These are phyloP conservation scores for Cheirogaleus major DNA, from an alignment of 2,797 vertebrate species.

Conservation along the genomic window DNA sequence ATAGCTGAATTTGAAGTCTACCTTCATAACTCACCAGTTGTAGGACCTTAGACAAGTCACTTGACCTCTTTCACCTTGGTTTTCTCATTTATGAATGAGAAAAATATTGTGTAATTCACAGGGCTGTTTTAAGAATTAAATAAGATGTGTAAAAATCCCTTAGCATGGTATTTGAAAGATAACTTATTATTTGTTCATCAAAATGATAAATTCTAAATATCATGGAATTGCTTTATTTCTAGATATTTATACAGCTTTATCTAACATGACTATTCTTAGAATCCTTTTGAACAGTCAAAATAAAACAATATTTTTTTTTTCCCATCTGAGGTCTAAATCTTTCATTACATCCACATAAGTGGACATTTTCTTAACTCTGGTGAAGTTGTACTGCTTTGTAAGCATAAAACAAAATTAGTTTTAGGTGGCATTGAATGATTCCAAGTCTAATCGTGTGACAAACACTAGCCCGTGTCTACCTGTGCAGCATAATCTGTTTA, in stretches of 20 bases:
- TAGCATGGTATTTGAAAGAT: not conserved
- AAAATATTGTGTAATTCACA: not conserved
- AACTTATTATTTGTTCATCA: not conserved
- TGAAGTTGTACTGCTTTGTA: constrained; percentile 49
- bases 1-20: not conserved
- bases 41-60: not conserved
- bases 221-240: not conserved
- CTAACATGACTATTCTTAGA: not conserved
- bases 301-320: constrained; percentile 4
- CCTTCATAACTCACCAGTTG: not conserved
- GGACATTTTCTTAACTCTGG: constrained; percentile 52
- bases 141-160: not conserved
- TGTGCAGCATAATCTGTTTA: constrained; percentile 63
- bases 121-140: not conserved
- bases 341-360: constrained; percentile 23
- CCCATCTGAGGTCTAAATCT: constrained; percentile 29
- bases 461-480: constrained; percentile 40
- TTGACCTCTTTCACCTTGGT: not conserved
- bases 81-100: not conserved
- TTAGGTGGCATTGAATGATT: constrained; percentile 36
- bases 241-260: not conserved
- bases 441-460: not conserved
- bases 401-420: constrained; percentile 66
- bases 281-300: constrained; percentile 28
- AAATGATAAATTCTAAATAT: not conserved